A percentile compares a stretch with the other conserved stretches of the same genome.
Evolutionary conservation across 1,140 invertebrate species (phyloP).

Genomic region (Diachasma alloeum): DNA sequence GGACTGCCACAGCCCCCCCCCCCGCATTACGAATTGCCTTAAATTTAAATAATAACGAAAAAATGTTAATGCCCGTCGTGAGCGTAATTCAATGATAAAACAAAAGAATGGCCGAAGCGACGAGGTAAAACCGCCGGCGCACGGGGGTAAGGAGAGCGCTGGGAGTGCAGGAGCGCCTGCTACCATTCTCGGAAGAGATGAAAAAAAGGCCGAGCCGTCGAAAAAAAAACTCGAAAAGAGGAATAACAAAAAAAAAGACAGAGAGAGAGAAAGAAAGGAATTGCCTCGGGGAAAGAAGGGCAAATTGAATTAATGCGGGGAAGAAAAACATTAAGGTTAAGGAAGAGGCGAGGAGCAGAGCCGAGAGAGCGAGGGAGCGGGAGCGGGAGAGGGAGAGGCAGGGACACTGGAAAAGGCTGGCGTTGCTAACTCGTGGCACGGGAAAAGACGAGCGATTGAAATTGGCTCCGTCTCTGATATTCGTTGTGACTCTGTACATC

Average conservation of each 20-base stretch:
- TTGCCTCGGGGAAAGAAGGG: constrained; percentile 33
- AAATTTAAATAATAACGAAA: constrained; percentile 59
- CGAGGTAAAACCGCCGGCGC: neutral
- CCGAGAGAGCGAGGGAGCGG: neutral
- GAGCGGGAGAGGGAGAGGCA: neutral
- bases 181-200: neutral
- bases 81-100: constrained; percentile 55
- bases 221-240: constrained; percentile 6
- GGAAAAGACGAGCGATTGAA: neutral
- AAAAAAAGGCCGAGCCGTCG: constrained; percentile 11
- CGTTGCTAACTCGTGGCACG: neutral
- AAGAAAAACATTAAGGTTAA: constrained; percentile 44
- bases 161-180: constrained; percentile 1
- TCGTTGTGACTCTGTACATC: neutral
- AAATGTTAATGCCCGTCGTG: constrained; percentile 51
- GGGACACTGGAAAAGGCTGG: neutral
- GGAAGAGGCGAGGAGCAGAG: neutral
- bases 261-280: constrained; percentile 23
- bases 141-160: neutral
- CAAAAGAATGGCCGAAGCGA: constrained; percentile 38
- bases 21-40: constrained; percentile 44
- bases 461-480: neutral
- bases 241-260: neutral
- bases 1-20: neutral
- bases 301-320: constrained; percentile 52